Conservation (phyloP, 2,888 invertebrate genomes). For the Meteorus colon region DNA sequence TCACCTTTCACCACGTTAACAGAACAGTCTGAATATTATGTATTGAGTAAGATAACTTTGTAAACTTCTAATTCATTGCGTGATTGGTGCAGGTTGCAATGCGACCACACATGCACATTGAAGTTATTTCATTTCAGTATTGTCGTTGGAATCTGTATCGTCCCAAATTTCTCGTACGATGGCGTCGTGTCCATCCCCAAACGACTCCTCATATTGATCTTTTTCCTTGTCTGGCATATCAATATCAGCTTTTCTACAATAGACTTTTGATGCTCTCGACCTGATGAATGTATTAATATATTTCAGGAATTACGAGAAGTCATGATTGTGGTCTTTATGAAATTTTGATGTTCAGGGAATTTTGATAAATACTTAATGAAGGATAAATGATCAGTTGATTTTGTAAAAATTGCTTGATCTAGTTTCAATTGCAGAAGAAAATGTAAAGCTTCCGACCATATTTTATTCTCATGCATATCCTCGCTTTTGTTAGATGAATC, state of each 20-base stretch:
- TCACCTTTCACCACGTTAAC: conserved; percentile 49
- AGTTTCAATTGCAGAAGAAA: conserved; percentile 10
- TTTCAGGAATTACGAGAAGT: neutral
- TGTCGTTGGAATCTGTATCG: neutral
- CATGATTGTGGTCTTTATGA: too few species aligned
- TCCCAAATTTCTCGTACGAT: neutral
- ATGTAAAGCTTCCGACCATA: neutral
- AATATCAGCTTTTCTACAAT: neutral
- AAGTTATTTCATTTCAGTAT: neutral
- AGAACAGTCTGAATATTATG: conserved; percentile 41
- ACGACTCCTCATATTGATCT: neutral
- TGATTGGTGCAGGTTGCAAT: conserved; percentile 45
- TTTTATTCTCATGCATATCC: neutral
- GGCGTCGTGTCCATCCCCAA: neutral
- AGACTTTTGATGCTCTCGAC: neutral
- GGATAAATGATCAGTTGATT: neutral
- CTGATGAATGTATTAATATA: neutral
- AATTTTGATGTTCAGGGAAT: neutral
- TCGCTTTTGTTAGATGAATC: neutral
- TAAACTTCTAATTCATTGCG: conserved; percentile 47
- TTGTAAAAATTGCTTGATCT: neutral
- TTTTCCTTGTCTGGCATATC: neutral
- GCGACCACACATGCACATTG: neutral
- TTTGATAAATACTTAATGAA: neutral
- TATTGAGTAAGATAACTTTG: conserved; percentile 49